These are phyloP conservation scores for Aphidius ervi DNA, from an alignment of 1,140 invertebrate genomes.

Conservation along the genomic window DNA sequence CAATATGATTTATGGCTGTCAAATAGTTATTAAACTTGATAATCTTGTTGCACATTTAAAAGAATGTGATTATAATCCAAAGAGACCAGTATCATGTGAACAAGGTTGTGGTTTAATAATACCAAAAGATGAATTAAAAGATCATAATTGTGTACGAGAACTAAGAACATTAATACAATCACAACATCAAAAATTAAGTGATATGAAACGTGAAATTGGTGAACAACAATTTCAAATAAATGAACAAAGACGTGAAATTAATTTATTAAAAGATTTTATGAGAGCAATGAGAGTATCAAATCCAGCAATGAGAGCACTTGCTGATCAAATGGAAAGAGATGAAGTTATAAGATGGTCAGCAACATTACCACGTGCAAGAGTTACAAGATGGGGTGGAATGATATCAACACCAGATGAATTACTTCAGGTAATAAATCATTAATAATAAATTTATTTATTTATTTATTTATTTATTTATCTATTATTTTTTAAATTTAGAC, in stretches of 20 bases:
- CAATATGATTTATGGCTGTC: slow-evolving; percentile 84
- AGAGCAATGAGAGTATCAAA: slow-evolving; percentile 84
- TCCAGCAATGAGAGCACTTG: slow-evolving; percentile 82
- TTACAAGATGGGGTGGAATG: slow-evolving; percentile 96
- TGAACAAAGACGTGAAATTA: slow-evolving; percentile 84
- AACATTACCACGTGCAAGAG: slow-evolving; percentile 77
- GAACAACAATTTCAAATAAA: slow-evolving; percentile 83
- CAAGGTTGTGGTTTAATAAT: slow-evolving; percentile 89
- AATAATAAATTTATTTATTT: background rate
- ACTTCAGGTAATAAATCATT: slow-evolving; percentile 64
- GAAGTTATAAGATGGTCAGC: slow-evolving; percentile 90
- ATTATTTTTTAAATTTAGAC: slow-evolving; percentile 57
- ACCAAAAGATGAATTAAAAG: slow-evolving; percentile 90
- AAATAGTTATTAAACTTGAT: slow-evolving; percentile 80
- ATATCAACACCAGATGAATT: slow-evolving; percentile 93
- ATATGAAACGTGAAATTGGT: slow-evolving; percentile 79
- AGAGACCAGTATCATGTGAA: slow-evolving; percentile 87
- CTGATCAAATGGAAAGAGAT: slow-evolving; percentile 88
- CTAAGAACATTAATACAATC: slow-evolving; percentile 77
- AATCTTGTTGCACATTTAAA: slow-evolving; percentile 75
- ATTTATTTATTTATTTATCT: slow-evolving; percentile 8
- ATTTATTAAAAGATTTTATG: slow-evolving; percentile 88
- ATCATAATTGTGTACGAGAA: slow-evolving; percentile 91
- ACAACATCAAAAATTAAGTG: slow-evolving; percentile 79
- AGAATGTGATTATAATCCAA: slow-evolving; percentile 93